phyloP scores from a whole-genome alignment of 2,888 invertebrate genomes.

The Euspilapteryx auroguttella region DNA sequence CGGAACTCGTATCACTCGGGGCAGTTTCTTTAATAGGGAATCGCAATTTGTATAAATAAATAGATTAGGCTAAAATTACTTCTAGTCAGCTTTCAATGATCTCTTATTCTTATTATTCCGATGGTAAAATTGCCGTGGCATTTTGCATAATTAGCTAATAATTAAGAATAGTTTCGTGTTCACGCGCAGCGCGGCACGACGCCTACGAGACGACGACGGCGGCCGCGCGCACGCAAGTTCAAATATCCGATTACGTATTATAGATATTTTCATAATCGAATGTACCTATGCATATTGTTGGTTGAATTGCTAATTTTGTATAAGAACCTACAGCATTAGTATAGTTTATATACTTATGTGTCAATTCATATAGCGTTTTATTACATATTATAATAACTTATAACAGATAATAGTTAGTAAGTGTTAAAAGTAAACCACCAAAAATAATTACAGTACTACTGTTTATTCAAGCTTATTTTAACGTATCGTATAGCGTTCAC shows the following conservation, averaged over 20 bases:
- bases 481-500: no score
- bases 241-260: slow-evolving; percentile 6
- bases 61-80: slow-evolving; percentile 48
- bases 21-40: no score
- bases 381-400: slow-evolving; percentile 25
- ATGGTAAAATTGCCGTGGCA: slow-evolving; percentile 34
- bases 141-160: slow-evolving; percentile 27
- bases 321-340: slow-evolving; percentile 60
- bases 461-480: no score
- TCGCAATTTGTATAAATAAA: slow-evolving; percentile 32
- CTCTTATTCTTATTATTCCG: slow-evolving; percentile 34
- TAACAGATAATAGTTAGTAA: slow-evolving; percentile 57
- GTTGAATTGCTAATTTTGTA: slow-evolving; percentile 58
- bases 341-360: slow-evolving; percentile 64
- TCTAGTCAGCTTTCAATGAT: slow-evolving; percentile 58
- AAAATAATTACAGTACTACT: slow-evolving; percentile 28
- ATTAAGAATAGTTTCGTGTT: slow-evolving; percentile 30
- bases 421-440: slow-evolving; percentile 54
- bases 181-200: slow-evolving; percentile 13
- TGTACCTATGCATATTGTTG: slow-evolving; percentile 54
- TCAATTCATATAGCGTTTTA: slow-evolving; percentile 63
- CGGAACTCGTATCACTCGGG: no score
- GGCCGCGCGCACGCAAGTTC: no score
- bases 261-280: slow-evolving; percentile 57
- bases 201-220: no score